Evolutionary conservation across 2,797 vertebrate genomes (phyloP).

Genomic region (Paedocypris micromegethes): DNA sequence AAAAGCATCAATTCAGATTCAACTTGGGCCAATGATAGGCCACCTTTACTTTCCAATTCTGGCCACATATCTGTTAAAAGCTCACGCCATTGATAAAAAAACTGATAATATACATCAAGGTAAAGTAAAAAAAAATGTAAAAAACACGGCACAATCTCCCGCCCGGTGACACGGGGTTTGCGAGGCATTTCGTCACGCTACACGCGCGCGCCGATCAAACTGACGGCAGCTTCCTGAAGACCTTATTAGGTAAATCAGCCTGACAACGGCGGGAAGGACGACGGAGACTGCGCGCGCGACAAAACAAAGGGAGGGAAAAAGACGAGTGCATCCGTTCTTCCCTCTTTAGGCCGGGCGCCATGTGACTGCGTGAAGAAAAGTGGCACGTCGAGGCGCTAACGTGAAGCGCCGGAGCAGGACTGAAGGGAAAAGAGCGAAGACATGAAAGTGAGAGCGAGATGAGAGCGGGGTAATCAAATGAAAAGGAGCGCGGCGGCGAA

Average conservation of each 20-base stretch:
- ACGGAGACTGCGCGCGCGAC: conserved; percentile 21
- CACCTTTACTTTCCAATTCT: too few relatives aligned
- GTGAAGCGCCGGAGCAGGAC: conserved; percentile 9
- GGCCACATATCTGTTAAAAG: too few relatives aligned
- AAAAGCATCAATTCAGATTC: too few relatives aligned
- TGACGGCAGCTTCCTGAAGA: conserved; percentile 15
- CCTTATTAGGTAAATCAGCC: conserved; percentile 42
- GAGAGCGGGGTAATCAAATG: conserved; percentile 38
- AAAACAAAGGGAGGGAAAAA: conserved; percentile 4
- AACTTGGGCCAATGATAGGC: too few relatives aligned
- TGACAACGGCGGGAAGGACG: conserved; percentile 16
- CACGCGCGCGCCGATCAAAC: conserved; percentile 5
- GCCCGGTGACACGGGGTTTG: not conserved
- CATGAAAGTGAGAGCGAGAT: conserved; percentile 40
- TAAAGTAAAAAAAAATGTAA: not conserved
- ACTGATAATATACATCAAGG: not conserved
- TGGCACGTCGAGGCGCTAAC: conserved; percentile 28
- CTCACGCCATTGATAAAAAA: not conserved
- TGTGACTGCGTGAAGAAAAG: conserved; percentile 22
- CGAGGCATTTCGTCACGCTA: not conserved
- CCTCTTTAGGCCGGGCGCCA: conserved; percentile 1
- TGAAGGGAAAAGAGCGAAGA: conserved; percentile 29
- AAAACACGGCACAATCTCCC: not conserved
- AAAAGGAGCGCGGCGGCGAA: conserved; percentile 25
- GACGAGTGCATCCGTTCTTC: not conserved